Evolutionary conservation across 2,113 vertebrate species (phyloP).

Genomic region (Poeciliopsis turrubarensis): DNA sequence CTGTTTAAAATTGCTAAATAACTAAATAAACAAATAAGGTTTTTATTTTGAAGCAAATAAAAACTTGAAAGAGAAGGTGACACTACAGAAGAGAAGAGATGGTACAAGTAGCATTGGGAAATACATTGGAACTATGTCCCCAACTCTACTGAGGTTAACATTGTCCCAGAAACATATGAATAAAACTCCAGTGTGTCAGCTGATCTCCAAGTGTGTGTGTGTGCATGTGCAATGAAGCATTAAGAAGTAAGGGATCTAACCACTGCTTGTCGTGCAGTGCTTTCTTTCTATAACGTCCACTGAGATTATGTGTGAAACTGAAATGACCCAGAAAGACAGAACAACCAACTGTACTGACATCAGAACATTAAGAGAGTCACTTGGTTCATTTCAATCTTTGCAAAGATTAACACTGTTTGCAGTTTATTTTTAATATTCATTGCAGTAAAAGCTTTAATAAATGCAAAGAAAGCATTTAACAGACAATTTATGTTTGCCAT

Average conservation of each 20-base stretch:
- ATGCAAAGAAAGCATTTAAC: too few relatives aligned
- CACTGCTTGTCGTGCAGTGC: slow-evolving; percentile 56
- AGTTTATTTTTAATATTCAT: slow-evolving; percentile 30
- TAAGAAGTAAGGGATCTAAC: slow-evolving; percentile 62
- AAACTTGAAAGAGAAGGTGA: slow-evolving; percentile 25
- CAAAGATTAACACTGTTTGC: slow-evolving; percentile 46
- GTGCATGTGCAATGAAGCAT: slow-evolving; percentile 45
- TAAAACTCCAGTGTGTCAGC: slow-evolving; percentile 65
- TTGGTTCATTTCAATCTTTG: slow-evolving; percentile 37
- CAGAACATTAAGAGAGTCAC: slow-evolving; percentile 57
- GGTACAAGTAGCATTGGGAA: slow-evolving; percentile 35
- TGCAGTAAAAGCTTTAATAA: background rate
- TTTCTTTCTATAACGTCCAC: slow-evolving; percentile 54
- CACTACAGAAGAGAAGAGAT: slow-evolving; percentile 10
- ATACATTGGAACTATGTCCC: slow-evolving; percentile 20
- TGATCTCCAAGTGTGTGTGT: slow-evolving; percentile 40
- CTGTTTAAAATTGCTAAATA: slow-evolving; percentile 4
- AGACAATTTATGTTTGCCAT: too few relatives aligned
- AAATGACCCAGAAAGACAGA: slow-evolving; percentile 77
- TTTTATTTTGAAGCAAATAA: slow-evolving; percentile 9
- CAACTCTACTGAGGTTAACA: slow-evolving; percentile 55
- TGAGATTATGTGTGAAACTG: slow-evolving; percentile 58
- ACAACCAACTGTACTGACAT: slow-evolving; percentile 65
- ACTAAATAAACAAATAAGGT: background rate
- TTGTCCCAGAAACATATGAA: slow-evolving; percentile 73